Evolutionary conservation across 1,140 invertebrate genomes (phyloP), one percentile per base, ranked within the genome.

Genomic region (Drosophila oshimai): DNA sequence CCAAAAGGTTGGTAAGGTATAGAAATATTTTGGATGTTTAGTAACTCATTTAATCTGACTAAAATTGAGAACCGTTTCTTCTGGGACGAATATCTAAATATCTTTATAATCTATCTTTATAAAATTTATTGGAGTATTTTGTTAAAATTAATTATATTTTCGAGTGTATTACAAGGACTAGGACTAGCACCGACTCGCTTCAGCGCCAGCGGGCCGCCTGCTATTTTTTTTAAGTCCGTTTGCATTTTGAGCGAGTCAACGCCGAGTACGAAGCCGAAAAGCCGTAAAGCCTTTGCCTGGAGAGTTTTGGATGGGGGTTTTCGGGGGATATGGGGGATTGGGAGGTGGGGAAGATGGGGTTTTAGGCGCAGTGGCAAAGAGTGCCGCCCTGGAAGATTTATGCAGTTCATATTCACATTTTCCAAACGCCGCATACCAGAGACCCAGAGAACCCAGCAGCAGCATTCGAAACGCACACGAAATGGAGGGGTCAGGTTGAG

Each of bases 371-470:
- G 61, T 65, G 76, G 83, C 83, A 88, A 87, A 87, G 83, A 83
- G 77, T 87, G 80, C 80, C 80, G 81, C 83, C 83, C 76, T 89
- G 64, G 50, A 87, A 87, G 87, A 89, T 89, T 89, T 89, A 89
- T 89, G 87, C 86, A 89, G 87, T 89, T 89, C 87, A 89, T 89
- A 89, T 89, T 89, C 87, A 89, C 86, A 89, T 89, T 89, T 89
- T 87, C 77, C 81, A 83, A 89, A 89, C 67, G 87, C 87, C 87
- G 87, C 87, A 89, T 87, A 87, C 80, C 77, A 81, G 45, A 71
- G 58, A 45, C 84, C 69, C 81, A n/a, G n/a, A n/a, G n/a, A n/a
- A n/a, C n/a, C n/a, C n/a, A n/a, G n/a, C n/a, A n/a, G n/a, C n/a
- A 84, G 71, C 80, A 86, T 86, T 84, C 75, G 79, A 72, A 84